Conservation (phyloP, 2,888 invertebrate species). For the Portevinia maculata region DNA sequence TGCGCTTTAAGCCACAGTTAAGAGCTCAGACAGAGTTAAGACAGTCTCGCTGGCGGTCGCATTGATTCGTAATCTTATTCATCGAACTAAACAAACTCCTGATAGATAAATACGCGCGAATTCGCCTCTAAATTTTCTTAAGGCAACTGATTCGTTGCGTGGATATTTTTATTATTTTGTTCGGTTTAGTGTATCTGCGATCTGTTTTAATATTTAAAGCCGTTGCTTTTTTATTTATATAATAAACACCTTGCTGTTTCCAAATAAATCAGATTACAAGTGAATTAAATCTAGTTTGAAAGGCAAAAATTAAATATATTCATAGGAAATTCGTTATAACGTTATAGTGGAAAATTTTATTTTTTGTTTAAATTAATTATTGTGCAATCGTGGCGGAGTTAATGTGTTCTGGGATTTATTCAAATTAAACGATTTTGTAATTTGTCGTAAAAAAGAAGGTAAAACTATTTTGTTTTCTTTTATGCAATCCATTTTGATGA, state of each 20-base stretch:
- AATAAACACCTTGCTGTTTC: not conserved
- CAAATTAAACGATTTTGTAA: slow-evolving; percentile 13
- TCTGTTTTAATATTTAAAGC: not conserved
- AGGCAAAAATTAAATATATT: slow-evolving; percentile 19
- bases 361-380: slow-evolving; percentile 20
- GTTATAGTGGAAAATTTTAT: slow-evolving; percentile 32
- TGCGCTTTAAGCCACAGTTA: slow-evolving; percentile 67
- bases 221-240: not conserved
- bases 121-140: slow-evolving; percentile 18
- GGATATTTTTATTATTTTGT: not conserved
- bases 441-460: slow-evolving; percentile 17
- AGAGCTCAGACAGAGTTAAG: slow-evolving; percentile 73
- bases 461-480: slow-evolving; percentile 19
- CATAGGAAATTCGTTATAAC: slow-evolving; percentile 21
- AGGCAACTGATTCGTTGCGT: slow-evolving; percentile 3
- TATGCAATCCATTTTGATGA: not conserved
- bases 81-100: slow-evolving; percentile 12
- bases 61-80: slow-evolving; percentile 51
- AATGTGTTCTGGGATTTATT: slow-evolving; percentile 36
- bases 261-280: slow-evolving; percentile 19
- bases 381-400: slow-evolving; percentile 24
- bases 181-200: slow-evolving; percentile 17
- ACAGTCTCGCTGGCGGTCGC: slow-evolving; percentile 72
- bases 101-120: slow-evolving; percentile 42
- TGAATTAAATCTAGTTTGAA: slow-evolving; percentile 6